Base-by-base conservation (phyloP, 2,797 vertebrate species). In the Chaetophractus vellerosus region DNA sequence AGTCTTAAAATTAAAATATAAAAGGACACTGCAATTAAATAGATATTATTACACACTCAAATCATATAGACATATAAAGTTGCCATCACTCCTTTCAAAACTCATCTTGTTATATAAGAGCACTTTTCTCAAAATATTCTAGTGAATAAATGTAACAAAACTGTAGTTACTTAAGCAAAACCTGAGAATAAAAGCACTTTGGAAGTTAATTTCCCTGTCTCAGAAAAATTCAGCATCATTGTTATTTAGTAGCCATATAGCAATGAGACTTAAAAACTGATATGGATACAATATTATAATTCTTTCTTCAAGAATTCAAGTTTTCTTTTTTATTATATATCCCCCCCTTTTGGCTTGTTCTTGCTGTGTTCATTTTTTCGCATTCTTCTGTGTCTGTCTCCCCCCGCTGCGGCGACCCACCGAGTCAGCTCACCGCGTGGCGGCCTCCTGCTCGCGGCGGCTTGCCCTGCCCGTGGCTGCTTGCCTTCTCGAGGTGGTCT, bases 81-180 rank as follows among this genome's bases (percentile, higher is more conserved):
- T 59, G 41, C 12, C 31, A 82, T 38, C 9, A 3, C 10, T 31
- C 31, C 82, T 92, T 88, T 85, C 31, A 63, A 81, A 80, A 81
- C 31, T 61, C 71, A 88, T 33, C 63, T 66, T 93, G 45, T 50
- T 95, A 66, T 12, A 21, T 18, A 72, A 89, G 3, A 85, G 28
- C 45, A 84, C 41, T 64, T 36, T 38, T 78, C 38, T 74, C 66
- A 84, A 68, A 84, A n/a, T 68, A 74, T 31, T 68, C 23, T 18
- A 2, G 31, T 33, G 63, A 78, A n/a, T 23, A 68, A 64, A 71
- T 18, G 0, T 55, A 80, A 88, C 41, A 89, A 75, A 84, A 50
- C n/a, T 50, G 9, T 26, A 33, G n/a, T 87, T 63, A 96, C 38
- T 83, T 63, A 84, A 87, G 23, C 66, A 93, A 88, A 94, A 91